phyloP scores from a whole-genome alignment of 1,140 invertebrate species.

The Meloidogyne hapla region DNA sequence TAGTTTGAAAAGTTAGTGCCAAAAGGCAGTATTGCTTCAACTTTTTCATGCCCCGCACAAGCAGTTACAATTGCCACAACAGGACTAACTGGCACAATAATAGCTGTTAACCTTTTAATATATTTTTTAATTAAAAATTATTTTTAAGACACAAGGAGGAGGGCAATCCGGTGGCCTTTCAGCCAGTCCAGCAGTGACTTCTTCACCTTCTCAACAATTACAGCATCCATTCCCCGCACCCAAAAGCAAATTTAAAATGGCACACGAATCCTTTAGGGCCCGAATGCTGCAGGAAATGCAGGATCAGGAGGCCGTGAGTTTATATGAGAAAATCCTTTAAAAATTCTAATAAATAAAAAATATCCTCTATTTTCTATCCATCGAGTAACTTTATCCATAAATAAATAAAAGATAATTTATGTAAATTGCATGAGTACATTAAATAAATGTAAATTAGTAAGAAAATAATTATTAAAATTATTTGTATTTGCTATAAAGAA shows the following conservation, averaged over 20 bases:
- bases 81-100: not conserved
- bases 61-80: not conserved
- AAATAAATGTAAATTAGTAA: no score
- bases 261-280: conserved; percentile 46
- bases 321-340: not conserved
- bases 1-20: not conserved
- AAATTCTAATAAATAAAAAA: not conserved
- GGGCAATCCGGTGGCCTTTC: not conserved
- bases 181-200: not conserved
- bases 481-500: no score
- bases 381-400: no score
- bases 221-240: conserved; percentile 32
- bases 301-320: conserved; percentile 41
- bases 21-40: conserved; percentile 25
- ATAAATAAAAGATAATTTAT: no score
- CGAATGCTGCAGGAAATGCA: conserved; percentile 54
- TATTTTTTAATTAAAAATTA: not conserved
- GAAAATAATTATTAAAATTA: no score
- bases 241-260: conserved; percentile 51
- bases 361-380: not conserved
- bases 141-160: conserved; percentile 4
- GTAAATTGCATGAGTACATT: no score
- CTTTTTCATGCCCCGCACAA: conserved; percentile 23
- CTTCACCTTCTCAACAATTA: not conserved
- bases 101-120: not conserved